These are phyloP conservation scores for Amblyraja radiata DNA, from an alignment of 2,797 vertebrate species.

Conservation along the genomic window DNA sequence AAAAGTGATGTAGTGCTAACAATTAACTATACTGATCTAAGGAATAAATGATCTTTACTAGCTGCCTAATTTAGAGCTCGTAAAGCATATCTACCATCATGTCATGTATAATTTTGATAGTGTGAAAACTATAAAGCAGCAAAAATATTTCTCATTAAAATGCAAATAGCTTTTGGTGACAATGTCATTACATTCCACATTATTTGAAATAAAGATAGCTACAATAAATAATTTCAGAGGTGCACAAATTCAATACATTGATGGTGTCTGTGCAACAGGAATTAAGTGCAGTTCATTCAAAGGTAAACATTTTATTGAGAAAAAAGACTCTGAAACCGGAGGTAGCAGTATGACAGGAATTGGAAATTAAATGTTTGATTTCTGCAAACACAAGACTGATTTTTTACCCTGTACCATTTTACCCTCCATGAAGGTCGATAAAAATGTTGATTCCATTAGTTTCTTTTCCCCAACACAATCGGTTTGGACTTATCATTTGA, in stretches of 20 bases:
- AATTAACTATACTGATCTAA: slow-evolving; percentile 18
- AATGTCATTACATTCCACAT: neutral
- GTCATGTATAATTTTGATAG: neutral
- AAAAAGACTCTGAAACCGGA: neutral
- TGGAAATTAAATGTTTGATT: neutral
- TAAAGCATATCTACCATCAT: neutral
- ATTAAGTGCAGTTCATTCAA: neutral
- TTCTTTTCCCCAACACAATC: neutral
- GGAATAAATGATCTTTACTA: neutral
- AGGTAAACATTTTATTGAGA: neutral
- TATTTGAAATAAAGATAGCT: neutral
- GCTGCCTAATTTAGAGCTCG: neutral
- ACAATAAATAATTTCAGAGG: neutral
- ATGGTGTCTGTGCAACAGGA: neutral
- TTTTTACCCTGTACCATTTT: neutral
- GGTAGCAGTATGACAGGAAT: neutral
- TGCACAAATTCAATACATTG: neutral
- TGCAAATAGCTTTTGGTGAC: neutral
- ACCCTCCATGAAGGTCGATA: neutral
- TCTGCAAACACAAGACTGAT: neutral
- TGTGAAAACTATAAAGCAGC: neutral
- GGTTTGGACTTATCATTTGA: neutral
- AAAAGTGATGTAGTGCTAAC: neutral
- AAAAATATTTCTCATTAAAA: slow-evolving; percentile 20
- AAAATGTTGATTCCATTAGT: neutral